phyloP scores from a whole-genome alignment of 2,888 invertebrate species.

The Eilema caniola region DNA sequence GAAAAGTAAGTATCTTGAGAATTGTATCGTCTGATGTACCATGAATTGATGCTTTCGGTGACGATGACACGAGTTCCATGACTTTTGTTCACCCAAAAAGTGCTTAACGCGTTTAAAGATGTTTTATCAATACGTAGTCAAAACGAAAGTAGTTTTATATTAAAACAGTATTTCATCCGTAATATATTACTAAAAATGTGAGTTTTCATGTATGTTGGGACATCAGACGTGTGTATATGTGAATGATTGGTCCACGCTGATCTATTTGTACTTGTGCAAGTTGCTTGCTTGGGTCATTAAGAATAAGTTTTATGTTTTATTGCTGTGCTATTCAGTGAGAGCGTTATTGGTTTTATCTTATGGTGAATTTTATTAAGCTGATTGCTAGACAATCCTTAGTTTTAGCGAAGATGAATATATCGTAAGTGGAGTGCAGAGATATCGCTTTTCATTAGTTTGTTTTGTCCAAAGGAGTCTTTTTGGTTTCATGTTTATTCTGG shows the following conservation, averaged over 20 bases:
- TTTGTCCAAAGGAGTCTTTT: neutral
- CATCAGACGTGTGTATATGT: neutral
- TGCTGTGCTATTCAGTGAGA: neutral
- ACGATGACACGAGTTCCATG: no score
- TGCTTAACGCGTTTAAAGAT: no score
- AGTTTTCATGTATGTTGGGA: neutral
- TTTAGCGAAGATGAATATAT: neutral
- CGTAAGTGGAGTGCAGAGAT: neutral
- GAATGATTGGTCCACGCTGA: constrained; percentile 7
- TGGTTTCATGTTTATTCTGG: neutral
- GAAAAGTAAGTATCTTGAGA: no score
- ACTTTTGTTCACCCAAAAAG: no score
- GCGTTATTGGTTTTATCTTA: neutral
- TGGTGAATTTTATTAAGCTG: neutral
- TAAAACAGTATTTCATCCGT: neutral
- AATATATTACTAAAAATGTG: neutral
- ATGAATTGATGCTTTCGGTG: no score
- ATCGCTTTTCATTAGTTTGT: neutral
- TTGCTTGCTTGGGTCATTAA: neutral
- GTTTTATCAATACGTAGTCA: no score
- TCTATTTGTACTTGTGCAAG: neutral
- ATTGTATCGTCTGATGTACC: no score
- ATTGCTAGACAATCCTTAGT: neutral
- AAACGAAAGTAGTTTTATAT: neutral
- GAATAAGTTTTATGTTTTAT: neutral